phyloP scores from a whole-genome alignment of 2,113 vertebrate species.

The Glaucomys volans region DNA sequence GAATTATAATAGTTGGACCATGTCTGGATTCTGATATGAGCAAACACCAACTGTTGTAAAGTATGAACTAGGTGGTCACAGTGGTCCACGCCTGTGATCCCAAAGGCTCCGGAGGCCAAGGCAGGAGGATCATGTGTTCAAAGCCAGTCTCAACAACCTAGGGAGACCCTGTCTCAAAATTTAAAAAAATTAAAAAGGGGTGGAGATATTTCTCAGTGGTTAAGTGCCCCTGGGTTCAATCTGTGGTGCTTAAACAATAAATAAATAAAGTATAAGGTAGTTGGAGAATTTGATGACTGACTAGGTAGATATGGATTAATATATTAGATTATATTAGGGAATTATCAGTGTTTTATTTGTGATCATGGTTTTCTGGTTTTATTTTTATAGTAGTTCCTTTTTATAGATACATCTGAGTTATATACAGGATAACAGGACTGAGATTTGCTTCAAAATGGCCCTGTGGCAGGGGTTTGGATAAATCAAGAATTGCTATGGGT shows the following conservation, averaged over 20 bases:
- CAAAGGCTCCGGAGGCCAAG: no score
- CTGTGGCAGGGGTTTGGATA: background rate
- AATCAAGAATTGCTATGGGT: background rate
- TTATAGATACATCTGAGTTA: background rate
- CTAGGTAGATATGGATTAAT: background rate
- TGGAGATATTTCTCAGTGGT: no score
- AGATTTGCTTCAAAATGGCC: background rate
- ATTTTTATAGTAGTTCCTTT: slow-evolving; percentile 45
- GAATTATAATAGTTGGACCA: background rate
- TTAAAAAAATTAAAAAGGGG: no score
- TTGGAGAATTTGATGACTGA: background rate
- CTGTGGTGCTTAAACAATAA: no score
- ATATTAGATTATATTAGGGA: slow-evolving; percentile 16
- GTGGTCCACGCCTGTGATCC: no score
- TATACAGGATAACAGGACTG: background rate
- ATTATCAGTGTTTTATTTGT: slow-evolving; percentile 15
- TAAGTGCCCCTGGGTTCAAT: no score
- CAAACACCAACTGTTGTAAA: slow-evolving; percentile 6
- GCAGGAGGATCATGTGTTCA: no score
- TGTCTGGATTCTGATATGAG: slow-evolving; percentile 17
- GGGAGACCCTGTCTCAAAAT: no score
- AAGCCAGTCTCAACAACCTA: no score
- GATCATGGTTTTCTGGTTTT: slow-evolving; percentile 19
- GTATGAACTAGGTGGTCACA: background rate
- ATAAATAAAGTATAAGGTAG: background rate